Percentiles rank a stretch among this genome's conserved stretches.
Conservation (phyloP, 2,888 invertebrate species). For the Amphipoea oculea region DNA sequence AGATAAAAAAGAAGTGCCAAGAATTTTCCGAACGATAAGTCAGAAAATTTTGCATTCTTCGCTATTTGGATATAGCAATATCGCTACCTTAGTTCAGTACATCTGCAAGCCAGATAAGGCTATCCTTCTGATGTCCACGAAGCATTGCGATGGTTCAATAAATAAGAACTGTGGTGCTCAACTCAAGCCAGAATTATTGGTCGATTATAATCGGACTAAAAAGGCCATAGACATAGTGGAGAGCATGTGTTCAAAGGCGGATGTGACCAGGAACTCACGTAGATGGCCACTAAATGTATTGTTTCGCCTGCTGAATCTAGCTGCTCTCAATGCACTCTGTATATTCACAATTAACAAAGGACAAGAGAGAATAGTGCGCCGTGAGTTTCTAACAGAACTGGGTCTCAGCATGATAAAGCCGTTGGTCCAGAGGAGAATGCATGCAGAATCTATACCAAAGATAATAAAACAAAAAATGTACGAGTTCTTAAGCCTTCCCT, state of each 20-base stretch:
- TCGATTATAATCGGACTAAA: slow-evolving; percentile 46
- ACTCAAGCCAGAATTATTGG: slow-evolving; percentile 42
- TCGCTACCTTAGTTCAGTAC: slow-evolving; percentile 50
- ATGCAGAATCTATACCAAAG: slow-evolving; percentile 31
- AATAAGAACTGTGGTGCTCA: slow-evolving; percentile 25
- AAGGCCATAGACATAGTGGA: slow-evolving; percentile 43
- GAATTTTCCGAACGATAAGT: slow-evolving; percentile 39
- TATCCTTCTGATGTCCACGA: slow-evolving; percentile 40
- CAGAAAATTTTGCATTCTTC: slow-evolving; percentile 38
- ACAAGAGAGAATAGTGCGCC: slow-evolving; percentile 49
- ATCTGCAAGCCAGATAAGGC: slow-evolving; percentile 44
- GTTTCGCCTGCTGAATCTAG: slow-evolving; percentile 50
- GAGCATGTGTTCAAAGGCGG: slow-evolving; percentile 41
- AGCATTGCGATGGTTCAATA: slow-evolving; percentile 37
- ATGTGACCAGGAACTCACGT: slow-evolving; percentile 54
- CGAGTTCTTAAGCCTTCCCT: slow-evolving; percentile 36
- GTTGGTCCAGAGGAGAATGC: slow-evolving; percentile 39
- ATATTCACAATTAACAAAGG: slow-evolving; percentile 45
- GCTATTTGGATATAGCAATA: slow-evolving; percentile 42
- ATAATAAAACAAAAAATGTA: slow-evolving; percentile 49
- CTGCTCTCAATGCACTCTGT: slow-evolving; percentile 55
- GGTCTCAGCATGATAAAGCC: slow-evolving; percentile 53
- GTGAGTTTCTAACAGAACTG: slow-evolving; percentile 52
- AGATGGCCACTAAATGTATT: slow-evolving; percentile 52
- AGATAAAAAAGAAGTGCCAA: slow-evolving; percentile 49